Base-by-base conservation (phyloP, 2,797 vertebrate genomes). In the Hyperoplus immaculatus region DNA sequence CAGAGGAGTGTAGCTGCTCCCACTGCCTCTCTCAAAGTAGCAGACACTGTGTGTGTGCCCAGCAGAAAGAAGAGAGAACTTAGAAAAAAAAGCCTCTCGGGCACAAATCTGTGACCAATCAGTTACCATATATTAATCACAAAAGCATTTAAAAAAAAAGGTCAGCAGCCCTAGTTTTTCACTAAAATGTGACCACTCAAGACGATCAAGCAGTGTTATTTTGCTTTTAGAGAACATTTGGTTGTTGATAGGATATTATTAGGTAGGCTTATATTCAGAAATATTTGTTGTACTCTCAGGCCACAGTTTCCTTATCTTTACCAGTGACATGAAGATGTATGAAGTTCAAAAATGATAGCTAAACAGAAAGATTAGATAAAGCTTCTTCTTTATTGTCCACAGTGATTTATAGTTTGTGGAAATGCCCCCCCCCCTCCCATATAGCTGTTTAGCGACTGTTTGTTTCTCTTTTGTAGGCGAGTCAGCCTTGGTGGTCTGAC, bases 401-500 rank as follows among this genome's bases (percentile, higher is more conserved):
- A 14, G 47, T 84, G 82, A 85, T 89, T 80, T 60, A 87, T 53
- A 49, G 70, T 69, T 73, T 75, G 69, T 81, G 59, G 73, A 86
- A 86, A 81, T 61, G 62, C 69, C 36, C 29, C 8, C 60, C 14
- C 59, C 75, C 59, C 47, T 75, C 80, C 29, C 29, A 29, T 29
- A 29, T 29, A 29, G 74, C 66, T 58, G 71, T 74, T 82, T 21
- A 5, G 63, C 45, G 53, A 61, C 66, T 76, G 77, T 77, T 80
- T 63, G 76, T 82, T 77, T 80, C 72, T 78, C 49, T 73, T 69
- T 49, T 72, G 77, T 42, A 75, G 78, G 7, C 76, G 60, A 59
- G 42, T 60, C 89, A 59, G 77, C 87, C 78, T 73, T 21, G 92
- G 92, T 94, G 92, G 90, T 91, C 90, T 80, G 1, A 79, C 85